Conservation (phyloP, 2,113 vertebrate species). For the Lutjanus erythropterus region DNA sequence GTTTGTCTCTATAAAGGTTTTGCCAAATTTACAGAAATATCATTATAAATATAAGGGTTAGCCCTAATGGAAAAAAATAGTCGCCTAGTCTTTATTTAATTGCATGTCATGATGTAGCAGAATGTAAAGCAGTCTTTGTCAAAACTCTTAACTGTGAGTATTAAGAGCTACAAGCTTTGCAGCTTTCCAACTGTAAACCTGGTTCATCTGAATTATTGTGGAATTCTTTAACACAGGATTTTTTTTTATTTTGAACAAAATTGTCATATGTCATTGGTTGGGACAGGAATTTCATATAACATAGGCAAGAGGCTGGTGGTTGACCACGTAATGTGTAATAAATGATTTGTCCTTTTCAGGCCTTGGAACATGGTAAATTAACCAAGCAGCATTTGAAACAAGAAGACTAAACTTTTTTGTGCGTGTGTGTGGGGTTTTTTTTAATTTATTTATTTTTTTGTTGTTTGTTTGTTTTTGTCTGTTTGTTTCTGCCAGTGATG, state of each 20-base stretch:
- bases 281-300: not conserved
- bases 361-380: not conserved
- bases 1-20: not conserved
- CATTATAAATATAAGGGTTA: not conserved
- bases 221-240: not conserved
- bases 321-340: not conserved
- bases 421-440: too few relatives aligned
- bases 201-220: not conserved
- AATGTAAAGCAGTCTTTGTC: not conserved
- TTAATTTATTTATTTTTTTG: too few relatives aligned
- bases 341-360: not conserved
- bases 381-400: not conserved
- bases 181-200: not conserved
- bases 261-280: not conserved
- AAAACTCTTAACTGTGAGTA: too few relatives aligned
- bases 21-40: not conserved
- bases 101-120: not conserved
- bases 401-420: not conserved
- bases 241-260: not conserved
- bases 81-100: not conserved
- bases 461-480: not conserved
- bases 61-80: not conserved
- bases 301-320: not conserved
- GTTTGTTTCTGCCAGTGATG: not conserved
- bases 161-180: not conserved